Conservation (phyloP, 92 coral and sea anemone genomes). For the Parazoanthus darwini region DNA sequence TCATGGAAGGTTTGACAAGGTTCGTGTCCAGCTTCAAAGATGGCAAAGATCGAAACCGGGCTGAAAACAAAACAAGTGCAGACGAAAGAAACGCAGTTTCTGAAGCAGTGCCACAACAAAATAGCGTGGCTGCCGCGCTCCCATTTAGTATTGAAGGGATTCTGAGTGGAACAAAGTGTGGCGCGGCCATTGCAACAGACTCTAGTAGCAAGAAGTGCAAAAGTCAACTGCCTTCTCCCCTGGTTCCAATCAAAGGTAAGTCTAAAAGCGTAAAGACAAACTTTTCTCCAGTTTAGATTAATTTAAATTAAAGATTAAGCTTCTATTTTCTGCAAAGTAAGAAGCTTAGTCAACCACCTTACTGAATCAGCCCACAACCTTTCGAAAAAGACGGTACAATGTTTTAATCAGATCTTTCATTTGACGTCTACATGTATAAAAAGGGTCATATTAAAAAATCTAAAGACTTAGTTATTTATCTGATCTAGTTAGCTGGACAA, state of each 20-base stretch:
- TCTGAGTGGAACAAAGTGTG: constrained; percentile 57
- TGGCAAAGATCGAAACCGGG: constrained; percentile 52
- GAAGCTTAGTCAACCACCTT: not conserved
- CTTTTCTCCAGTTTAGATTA: not conserved
- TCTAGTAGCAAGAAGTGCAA: not conserved
- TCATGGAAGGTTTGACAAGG: constrained; percentile 89
- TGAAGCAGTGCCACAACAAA: not conserved
- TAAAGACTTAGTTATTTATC: too few species aligned
- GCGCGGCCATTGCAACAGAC: constrained; percentile 30
- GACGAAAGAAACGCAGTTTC: not conserved
- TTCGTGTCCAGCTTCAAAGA: constrained; percentile 86
- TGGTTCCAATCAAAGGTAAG: constrained; percentile 3
- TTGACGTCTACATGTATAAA: not conserved
- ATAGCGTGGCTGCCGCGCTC: constrained; percentile 20
- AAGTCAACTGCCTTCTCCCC: not conserved
- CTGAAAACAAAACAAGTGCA: not conserved
- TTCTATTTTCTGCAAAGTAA: not conserved
- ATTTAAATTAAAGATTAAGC: not conserved
- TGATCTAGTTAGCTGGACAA: too few species aligned
- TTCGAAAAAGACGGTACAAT: not conserved
- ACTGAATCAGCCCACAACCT: not conserved
- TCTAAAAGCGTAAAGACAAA: not conserved
- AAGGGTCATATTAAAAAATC: too few species aligned
- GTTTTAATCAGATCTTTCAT: not conserved
- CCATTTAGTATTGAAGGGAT: constrained; percentile 87